These are phyloP conservation scores for Ochotona princeps DNA, from an alignment of 2,113 vertebrate genomes.

Conservation along the genomic window DNA sequence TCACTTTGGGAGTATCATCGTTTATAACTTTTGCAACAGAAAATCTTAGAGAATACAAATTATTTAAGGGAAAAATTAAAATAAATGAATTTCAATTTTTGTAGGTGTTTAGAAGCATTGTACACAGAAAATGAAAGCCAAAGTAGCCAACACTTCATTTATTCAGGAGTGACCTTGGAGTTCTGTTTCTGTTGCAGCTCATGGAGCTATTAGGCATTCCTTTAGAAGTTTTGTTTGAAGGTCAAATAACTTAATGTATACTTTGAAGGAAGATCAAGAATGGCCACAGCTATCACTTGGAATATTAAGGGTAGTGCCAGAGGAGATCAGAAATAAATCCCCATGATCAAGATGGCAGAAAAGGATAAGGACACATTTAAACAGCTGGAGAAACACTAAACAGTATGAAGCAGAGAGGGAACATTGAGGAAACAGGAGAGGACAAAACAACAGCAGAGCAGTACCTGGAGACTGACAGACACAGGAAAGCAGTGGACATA, in stretches of 20 bases:
- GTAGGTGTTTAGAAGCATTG: not conserved
- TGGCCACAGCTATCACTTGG: not conserved
- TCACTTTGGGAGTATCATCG: not conserved
- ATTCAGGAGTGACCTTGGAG: not conserved
- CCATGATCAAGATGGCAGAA: too few species aligned
- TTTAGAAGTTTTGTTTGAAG: not conserved
- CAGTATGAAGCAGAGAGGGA: too few species aligned
- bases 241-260: not conserved
- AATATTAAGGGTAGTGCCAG: not conserved
- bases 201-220: not conserved
- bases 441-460: too few species aligned
- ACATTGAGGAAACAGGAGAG: too few species aligned
- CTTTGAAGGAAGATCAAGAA: not conserved
- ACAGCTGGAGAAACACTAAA: too few species aligned
- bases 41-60: not conserved
- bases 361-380: too few species aligned
- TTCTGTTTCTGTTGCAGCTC: not conserved
- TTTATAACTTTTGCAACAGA: not conserved
- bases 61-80: not conserved
- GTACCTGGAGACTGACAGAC: too few species aligned
- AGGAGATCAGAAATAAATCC: not conserved
- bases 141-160: not conserved
- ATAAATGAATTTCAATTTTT: not conserved
- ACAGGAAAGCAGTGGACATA: too few species aligned
- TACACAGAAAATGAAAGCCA: not conserved